Base-by-base conservation (phyloP, 2,113 vertebrate genomes). In the Seriola rivoliana region DNA sequence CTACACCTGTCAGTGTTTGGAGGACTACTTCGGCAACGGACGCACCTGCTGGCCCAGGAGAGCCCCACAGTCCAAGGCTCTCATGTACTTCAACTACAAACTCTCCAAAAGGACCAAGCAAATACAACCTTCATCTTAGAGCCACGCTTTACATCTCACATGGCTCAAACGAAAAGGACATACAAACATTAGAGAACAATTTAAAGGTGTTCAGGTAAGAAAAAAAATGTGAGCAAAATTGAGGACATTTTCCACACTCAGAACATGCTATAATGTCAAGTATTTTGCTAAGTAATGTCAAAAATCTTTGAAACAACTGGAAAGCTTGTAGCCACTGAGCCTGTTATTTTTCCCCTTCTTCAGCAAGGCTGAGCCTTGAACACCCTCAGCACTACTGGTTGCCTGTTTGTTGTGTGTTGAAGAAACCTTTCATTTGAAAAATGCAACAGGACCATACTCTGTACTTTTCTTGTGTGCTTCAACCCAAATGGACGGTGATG, bases 21-120 rank as follows among this genome's bases (percentile, higher is more conserved):
- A 90, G 42, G 85, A 73, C 72, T 92, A 88, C 77, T 74, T 57
- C 14, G 92, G 94, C 44, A 90, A 93, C 13, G 91, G 93, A 64
- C 90, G 63, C 84, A 92, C 88, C 90, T 95, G 94, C 90, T 44
- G 80, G 90, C 92, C 89, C 87, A 86, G 79, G 86, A 93, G 88
- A 82, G 90, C 86, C 75, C 74, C 71, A 16, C 90, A 78, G 86
- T 88, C 93, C 86, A 89, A 52, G 80, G 71, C 88, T 50, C 14
- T 7, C 75, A 84, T 91, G 88, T 95, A 94, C 90, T 91, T 84
- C 81, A 85, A 85, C 71, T 93, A 93, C 79, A 95, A 95, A 87
- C 91, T 90, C 65, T 93, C 78, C 54, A 93, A 88, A 81, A 87
- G 91, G 72, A 92, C 82, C 67, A 90, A 84, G 60, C 32, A 71